Base-by-base conservation (phyloP, 1,140 invertebrate genomes). In the Triops cancriformis region DNA sequence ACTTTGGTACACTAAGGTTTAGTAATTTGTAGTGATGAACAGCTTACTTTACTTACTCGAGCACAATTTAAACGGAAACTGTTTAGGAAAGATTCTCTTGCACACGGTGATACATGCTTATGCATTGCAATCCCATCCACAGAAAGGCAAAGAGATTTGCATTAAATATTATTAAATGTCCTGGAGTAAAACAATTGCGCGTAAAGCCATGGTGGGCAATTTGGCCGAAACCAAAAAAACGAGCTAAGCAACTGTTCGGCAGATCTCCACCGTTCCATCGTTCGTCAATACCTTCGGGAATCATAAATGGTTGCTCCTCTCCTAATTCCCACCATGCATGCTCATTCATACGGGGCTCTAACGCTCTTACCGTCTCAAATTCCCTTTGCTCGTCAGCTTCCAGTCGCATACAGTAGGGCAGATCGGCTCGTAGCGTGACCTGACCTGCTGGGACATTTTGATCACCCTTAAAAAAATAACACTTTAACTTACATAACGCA, bases 141-240 rank as follows among this genome's bases (percentile, higher is more conserved):
- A 84, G 45, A 76, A 84, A 82, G 23, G 82, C 83, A 77, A 84
- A 84, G 6, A 77, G 77, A 79, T 84, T 79, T 75, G 83, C 82
- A 75, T 81, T 78, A 78, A 84, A 84, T 14, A 84, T 79, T 18
- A 84, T 80, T 78, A 81, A 84, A 28, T 84, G 82, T 6, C 80
- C 81, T 14, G 42, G 73, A 18, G 77, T 81, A 43, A 80, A 80
- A 2, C 79, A 79, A 18, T 82, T 81, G 43, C 82, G 81, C 1
- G 72, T 80, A 75, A 81, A 84, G 26, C 81, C 81, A 43, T 82
- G 78, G 0, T 77, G 81, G 26, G 83, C 82, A 72, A 84, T 81
- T 45, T 82, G 82, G 18, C 83, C 83, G 28, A 76, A 73, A 1
- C 79, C 81, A 75, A 80, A 79, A 78, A 80, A 84, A 75, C 76